Base-by-base conservation (phyloP, 2,888 invertebrate genomes). In the Yponomeuta malinellus region DNA sequence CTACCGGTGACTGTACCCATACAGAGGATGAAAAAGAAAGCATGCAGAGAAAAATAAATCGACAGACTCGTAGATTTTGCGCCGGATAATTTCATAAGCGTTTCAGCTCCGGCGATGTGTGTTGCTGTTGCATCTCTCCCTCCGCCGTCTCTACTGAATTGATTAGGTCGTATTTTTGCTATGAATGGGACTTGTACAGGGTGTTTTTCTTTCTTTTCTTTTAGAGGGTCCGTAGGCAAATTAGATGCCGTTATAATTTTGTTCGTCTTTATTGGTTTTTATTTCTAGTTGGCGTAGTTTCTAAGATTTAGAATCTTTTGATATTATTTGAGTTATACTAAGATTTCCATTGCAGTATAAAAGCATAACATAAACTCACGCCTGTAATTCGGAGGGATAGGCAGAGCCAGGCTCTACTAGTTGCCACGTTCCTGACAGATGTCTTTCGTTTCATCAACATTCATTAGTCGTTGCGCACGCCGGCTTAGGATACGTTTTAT, bases 61-160 rank as follows among this genome's bases (percentile, higher is more conserved):
- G 72, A 59, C 71, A 43, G 67, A 70, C 23, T 84, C 83, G 87
- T 86, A 84, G 86, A 87, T 87, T 89, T 89, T 88, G 84, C 84
- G 82, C 87, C 85, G 84, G 88, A 87, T 90, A 90, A 91, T 89
- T 91, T 87, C 88, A 90, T 91, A 91, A 91, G 90, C 89, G 87
- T 85, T 59, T 81, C 83, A 79, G 75, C 73, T 78, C 76, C 8
- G 65, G 52, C 78, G 78, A 80, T 79, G 84, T 88, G 81, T 86
- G 86, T 84, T 87, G 63, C 88, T 43, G 33, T 8, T 8, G 6
- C 43, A 43, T 82, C 86, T 88, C 89, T 88, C 79, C 86, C 84
- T 85, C 82, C 83, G 83, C 86, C 86, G 84, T 84, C 85, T 84
- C 85, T 85, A 88, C 88, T 89, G 90, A 90, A 90, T 89, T 91